Conservation (phyloP, 1,140 invertebrate species). For the Brachionus rotundiformis region DNA sequence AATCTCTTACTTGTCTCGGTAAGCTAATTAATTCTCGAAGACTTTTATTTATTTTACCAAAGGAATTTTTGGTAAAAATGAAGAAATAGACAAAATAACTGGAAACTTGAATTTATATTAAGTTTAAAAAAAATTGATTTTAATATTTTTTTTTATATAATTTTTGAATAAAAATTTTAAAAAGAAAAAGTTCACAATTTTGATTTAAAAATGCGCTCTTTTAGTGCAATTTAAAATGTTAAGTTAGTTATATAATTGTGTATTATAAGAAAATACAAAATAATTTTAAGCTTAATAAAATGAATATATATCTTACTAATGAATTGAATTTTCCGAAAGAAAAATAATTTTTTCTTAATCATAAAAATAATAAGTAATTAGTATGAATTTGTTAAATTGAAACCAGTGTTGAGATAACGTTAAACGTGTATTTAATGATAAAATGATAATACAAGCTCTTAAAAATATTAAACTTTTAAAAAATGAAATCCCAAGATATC, state of each 20-base stretch:
- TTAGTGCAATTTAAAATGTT: not conserved
- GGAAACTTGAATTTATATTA: constrained; percentile 80
- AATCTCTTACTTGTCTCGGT: constrained; percentile 82
- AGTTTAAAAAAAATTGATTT: constrained; percentile 27
- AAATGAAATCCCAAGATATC: constrained; percentile 42
- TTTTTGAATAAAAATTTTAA: no score
- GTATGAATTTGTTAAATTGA: not conserved
- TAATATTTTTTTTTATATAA: not conserved
- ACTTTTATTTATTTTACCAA: constrained; percentile 45
- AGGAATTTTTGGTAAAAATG: constrained; percentile 69
- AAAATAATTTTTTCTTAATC: not conserved
- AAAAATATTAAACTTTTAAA: constrained; percentile 36
- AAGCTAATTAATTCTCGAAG: not conserved
- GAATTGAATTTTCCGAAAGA: not conserved
- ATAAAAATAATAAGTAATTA: not conserved
- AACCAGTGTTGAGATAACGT: not conserved
- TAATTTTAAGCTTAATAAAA: not conserved
- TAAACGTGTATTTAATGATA: not conserved
- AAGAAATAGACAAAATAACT: constrained; percentile 77
- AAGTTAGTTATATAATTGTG: not conserved
- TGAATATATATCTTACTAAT: not conserved
- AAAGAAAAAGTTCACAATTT: no score
- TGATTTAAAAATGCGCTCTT: not conserved
- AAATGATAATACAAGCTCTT: constrained; percentile 10
- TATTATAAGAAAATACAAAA: not conserved